Base-by-base conservation (phyloP, 2,113 vertebrate species). In the Eclectus roratus region DNA sequence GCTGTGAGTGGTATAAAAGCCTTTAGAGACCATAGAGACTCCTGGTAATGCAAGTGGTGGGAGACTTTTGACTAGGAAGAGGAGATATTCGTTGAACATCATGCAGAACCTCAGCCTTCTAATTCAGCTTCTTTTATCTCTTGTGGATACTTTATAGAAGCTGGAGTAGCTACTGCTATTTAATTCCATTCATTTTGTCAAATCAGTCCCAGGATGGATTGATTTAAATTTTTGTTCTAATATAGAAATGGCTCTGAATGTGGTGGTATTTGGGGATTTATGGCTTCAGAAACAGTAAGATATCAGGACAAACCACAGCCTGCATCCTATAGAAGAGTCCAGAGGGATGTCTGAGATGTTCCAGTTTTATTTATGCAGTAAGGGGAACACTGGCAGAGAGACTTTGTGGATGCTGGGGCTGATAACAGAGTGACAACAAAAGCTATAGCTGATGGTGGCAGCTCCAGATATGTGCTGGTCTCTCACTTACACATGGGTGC, bases 1-100 rank as follows among this genome's bases (percentile, higher is more conserved):
- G 15, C 49, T 85, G 8, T 31, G 71, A 46, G 13, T 0, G 4
- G 3, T 21, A 0, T 13, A 9, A 63, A 6, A 73, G 6, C 14
- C 49, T 76, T 39, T 3, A 12, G 39, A 71, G 27, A 11, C 3
- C 29, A 39, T 19, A 39, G 8, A 58, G 19, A 0, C 8, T 65
- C 13, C 35, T 52, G 41, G 37, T 5, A 27, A 47, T 25, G 47
- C 11, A 44, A 37, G 11, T 17, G 10, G 4, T 50, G 55, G 41
- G 25, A 33, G n/a, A 35, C 8, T 71, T 41, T 70, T 52, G 39
- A 7, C 19, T 21, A 7, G 16, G 17, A 16, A 85, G 15, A 17
- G 31, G n/a, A 24, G 8, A 5, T 4, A 6, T 17, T 50, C 41
- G 47, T 69, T 10, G 3, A 77, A 60, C 39, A 11, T 16, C 20